phyloP scores from a whole-genome alignment of 1,140 invertebrate genomes.

The Chlorops oryzae region DNA sequence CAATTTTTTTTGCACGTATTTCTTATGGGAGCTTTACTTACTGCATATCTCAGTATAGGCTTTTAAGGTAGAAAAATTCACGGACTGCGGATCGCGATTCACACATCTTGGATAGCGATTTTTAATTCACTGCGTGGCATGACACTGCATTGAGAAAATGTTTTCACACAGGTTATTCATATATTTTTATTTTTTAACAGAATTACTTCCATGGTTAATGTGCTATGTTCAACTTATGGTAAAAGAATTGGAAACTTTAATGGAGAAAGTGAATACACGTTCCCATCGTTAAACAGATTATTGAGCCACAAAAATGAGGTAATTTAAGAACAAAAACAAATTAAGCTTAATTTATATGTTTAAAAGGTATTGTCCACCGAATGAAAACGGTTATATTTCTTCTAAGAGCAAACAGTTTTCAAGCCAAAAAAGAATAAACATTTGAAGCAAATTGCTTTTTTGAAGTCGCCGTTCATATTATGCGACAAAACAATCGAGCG shows the following conservation, averaged over 20 bases:
- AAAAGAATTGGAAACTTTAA: slow-evolving; percentile 63
- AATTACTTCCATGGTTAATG: slow-evolving; percentile 87
- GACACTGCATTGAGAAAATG: not conserved
- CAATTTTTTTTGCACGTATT: too few species aligned
- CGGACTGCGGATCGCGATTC: too few species aligned
- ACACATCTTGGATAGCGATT: not conserved
- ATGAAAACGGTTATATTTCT: too few species aligned
- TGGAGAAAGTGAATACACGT: slow-evolving; percentile 64
- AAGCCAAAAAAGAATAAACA: too few species aligned
- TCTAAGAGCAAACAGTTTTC: too few species aligned
- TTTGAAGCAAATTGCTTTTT: too few species aligned
- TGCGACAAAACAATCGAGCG: too few species aligned
- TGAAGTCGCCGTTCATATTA: too few species aligned
- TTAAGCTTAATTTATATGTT: not conserved
- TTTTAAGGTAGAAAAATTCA: too few species aligned
- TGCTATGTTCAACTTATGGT: slow-evolving; percentile 79
- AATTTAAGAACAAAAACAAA: not conserved
- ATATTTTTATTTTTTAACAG: slow-evolving; percentile 47
- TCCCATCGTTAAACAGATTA: slow-evolving; percentile 61
- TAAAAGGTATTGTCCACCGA: too few species aligned
- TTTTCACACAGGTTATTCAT: not conserved
- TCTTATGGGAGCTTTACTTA: too few species aligned
- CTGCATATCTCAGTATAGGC: too few species aligned
- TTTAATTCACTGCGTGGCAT: not conserved
- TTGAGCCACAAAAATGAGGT: slow-evolving; percentile 11